Evolutionary conservation across 1,140 invertebrate species (phyloP).

Genomic region (Brachionus koreanus): DNA sequence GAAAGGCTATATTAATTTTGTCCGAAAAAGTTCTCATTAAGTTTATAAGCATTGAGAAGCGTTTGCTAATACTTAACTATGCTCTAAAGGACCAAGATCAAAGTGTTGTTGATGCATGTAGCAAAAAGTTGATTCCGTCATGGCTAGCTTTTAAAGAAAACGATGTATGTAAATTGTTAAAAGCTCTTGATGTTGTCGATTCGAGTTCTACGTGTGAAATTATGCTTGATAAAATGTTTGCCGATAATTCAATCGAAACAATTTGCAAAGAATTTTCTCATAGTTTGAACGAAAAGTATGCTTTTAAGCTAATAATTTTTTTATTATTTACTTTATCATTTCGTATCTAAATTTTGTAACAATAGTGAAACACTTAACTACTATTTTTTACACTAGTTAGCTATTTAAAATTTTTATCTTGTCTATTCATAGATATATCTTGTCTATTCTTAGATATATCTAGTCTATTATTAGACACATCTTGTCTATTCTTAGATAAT

Average conservation of each 20-base stretch:
- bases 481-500: background rate
- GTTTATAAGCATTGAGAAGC: conserved; percentile 67
- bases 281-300: conserved; percentile 32
- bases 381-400: no score
- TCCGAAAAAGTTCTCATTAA: conserved; percentile 66
- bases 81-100: conserved; percentile 65
- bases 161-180: conserved; percentile 31
- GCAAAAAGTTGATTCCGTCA: background rate
- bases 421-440: no score
- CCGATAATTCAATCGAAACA: background rate
- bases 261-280: background rate
- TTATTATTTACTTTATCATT: no score
- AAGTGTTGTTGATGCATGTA: background rate
- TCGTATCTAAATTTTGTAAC: no score
- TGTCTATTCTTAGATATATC: no score
- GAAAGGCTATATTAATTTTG: conserved; percentile 63
- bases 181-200: conserved; percentile 30
- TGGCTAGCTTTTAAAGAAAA: conserved; percentile 41
- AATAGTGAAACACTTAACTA: no score
- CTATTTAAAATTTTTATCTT: no score
- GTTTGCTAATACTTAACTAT: conserved; percentile 65
- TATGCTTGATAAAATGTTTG: conserved; percentile 31
- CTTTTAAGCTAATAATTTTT: background rate
- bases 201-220: background rate
- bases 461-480: background rate